These are phyloP conservation scores for Ischnura elegans DNA, from an alignment of 2,888 invertebrate genomes.

Conservation along the genomic window DNA sequence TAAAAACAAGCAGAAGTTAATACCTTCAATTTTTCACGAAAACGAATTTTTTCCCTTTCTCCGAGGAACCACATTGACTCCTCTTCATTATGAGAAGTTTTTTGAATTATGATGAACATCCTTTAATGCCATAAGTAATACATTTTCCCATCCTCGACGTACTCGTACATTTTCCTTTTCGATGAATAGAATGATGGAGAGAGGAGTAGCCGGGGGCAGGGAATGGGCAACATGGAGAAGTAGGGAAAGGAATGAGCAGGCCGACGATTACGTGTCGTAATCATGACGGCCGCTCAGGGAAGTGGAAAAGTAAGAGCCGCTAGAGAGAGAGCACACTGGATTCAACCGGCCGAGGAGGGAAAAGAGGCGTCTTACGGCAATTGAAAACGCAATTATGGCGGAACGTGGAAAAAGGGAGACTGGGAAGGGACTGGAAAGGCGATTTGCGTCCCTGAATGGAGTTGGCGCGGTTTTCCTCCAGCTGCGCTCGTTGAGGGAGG, in stretches of 20 bases:
- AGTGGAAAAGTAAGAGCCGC: background rate
- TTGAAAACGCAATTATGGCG: conserved; percentile 1
- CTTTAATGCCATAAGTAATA: too few species aligned
- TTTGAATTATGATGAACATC: too few species aligned
- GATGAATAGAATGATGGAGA: background rate
- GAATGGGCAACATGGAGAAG: background rate
- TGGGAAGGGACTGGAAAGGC: background rate
- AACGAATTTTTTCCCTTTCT: background rate
- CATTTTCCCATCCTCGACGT: too few species aligned
- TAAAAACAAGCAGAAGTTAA: too few species aligned
- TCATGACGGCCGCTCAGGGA: background rate
- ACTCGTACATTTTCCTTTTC: background rate
- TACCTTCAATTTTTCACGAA: too few species aligned
- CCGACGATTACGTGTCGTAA: conserved; percentile 52
- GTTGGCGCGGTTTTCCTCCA: conserved; percentile 1
- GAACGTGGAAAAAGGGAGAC: background rate
- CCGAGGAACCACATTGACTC: background rate
- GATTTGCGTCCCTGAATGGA: background rate
- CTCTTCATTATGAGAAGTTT: too few species aligned
- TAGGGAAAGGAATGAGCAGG: background rate
- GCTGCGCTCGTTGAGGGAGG: background rate
- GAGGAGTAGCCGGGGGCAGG: background rate
- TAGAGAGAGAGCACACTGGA: background rate
- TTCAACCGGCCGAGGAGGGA: background rate
- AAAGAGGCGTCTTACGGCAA: background rate